Conservation (phyloP, 2,888 invertebrate species). For the Drosophila putrida region DNA sequence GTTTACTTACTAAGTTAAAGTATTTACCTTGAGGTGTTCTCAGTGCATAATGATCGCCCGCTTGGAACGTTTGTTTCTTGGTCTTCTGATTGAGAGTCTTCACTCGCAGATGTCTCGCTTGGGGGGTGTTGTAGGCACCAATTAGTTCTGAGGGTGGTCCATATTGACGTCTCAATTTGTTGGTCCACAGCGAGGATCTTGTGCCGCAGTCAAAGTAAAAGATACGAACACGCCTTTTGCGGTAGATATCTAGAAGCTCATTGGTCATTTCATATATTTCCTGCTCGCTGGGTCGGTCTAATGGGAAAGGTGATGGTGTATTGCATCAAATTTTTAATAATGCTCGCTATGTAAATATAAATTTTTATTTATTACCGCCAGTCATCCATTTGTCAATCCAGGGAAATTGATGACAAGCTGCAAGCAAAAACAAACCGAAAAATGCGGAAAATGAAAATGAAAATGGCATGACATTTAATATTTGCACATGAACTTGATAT, state of each 20-base stretch:
- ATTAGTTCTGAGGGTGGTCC: constrained; percentile 82
- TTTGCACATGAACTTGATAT: constrained; percentile 72
- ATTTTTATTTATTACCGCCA: constrained; percentile 76
- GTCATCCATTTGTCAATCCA: constrained; percentile 77
- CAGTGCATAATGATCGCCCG: constrained; percentile 83
- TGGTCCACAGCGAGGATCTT: constrained; percentile 78
- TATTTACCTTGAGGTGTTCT: constrained; percentile 81
- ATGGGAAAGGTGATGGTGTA: background rate
- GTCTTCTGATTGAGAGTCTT: constrained; percentile 54
- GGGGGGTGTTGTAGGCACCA: constrained; percentile 75
- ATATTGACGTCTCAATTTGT: constrained; percentile 74
- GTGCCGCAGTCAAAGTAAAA: constrained; percentile 82
- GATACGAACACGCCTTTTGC: constrained; percentile 77
- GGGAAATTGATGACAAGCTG: constrained; percentile 82
- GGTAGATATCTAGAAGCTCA: constrained; percentile 80
- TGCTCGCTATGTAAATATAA: constrained; percentile 64
- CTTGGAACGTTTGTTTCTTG: constrained; percentile 65
- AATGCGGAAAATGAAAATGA: constrained; percentile 48
- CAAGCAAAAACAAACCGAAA: constrained; percentile 55
- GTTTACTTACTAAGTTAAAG: background rate
- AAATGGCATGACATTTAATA: constrained; percentile 73
- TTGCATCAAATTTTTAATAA: constrained; percentile 70
- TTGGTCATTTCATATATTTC: constrained; percentile 81
- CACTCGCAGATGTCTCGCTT: constrained; percentile 73
- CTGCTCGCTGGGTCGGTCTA: constrained; percentile 82